phyloP scores from a whole-genome alignment of 2,888 invertebrate species.

The Sturmia bella region DNA sequence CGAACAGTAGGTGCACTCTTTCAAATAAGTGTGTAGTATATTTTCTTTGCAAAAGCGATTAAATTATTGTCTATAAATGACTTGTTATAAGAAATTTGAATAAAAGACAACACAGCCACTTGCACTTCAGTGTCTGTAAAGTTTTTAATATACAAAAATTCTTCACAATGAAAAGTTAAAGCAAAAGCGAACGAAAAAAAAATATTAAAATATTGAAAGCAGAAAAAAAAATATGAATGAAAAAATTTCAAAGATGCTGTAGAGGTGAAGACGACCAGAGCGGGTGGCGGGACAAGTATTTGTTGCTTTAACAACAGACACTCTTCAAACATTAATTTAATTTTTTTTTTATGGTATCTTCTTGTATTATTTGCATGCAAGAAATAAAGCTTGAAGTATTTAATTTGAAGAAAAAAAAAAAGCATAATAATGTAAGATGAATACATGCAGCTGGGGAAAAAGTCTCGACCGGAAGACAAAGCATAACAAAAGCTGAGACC shows the following conservation, averaged over 20 bases:
- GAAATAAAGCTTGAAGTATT: not conserved
- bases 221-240: slow-evolving; percentile 6
- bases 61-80: slow-evolving; percentile 67
- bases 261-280: not conserved
- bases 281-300: slow-evolving; percentile 36
- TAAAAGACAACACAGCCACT: slow-evolving; percentile 47
- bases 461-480: slow-evolving; percentile 71
- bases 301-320: slow-evolving; percentile 68
- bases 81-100: slow-evolving; percentile 59
- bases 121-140: slow-evolving; percentile 64
- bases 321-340: slow-evolving; percentile 67
- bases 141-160: slow-evolving; percentile 62
- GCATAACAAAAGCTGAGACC: slow-evolving; percentile 56
- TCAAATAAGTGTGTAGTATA: slow-evolving; percentile 1
- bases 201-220: slow-evolving; percentile 3
- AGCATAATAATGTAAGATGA: slow-evolving; percentile 22
- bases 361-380: slow-evolving; percentile 1
- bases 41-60: slow-evolving; percentile 49
- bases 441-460: slow-evolving; percentile 63
- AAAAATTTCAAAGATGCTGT: not conserved
- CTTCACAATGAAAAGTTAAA: slow-evolving; percentile 56
- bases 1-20: not conserved
- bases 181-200: slow-evolving; percentile 41
- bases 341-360: slow-evolving; percentile 12
- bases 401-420: slow-evolving; percentile 7